Percentiles rank a stretch among this genome's conserved stretches.
phyloP scores from a whole-genome alignment of 2,797 vertebrate genomes.

The Chrysolophus pictus region DNA sequence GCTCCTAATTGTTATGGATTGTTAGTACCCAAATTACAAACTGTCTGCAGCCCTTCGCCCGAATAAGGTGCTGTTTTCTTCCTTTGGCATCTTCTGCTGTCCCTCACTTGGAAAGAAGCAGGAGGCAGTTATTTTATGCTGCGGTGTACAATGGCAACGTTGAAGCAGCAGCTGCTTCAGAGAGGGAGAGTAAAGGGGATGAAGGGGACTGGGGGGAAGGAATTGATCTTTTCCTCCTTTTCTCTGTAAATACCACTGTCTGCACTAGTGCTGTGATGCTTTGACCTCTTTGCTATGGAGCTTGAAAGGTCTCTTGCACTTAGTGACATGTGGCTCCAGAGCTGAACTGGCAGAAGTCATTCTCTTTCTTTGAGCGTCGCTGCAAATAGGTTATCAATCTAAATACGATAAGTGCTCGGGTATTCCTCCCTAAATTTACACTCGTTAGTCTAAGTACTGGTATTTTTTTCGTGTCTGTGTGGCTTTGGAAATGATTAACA shows the following conservation, averaged over 20 bases:
- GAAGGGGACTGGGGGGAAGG: not conserved
- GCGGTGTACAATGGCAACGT: conserved; percentile 9
- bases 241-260: conserved; percentile 50
- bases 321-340: conserved; percentile 62
- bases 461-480: not conserved
- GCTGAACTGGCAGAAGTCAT: conserved; percentile 29
- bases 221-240: conserved; percentile 52
- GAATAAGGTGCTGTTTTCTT: conserved; percentile 21
- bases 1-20: conserved; percentile 61
- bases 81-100: conserved; percentile 24
- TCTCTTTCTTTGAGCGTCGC: conserved; percentile 23
- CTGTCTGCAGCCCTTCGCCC: conserved; percentile 30
- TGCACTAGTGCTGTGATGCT: not conserved
- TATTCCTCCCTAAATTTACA: conserved; percentile 27
- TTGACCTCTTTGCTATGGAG: conserved; percentile 54
- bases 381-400: conserved; percentile 32
- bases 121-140: conserved; percentile 38
- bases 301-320: conserved; percentile 64
- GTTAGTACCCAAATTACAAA: conserved; percentile 62
- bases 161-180: conserved; percentile 29
- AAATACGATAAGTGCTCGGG: not conserved
- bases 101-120: not conserved
- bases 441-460: not conserved
- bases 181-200: not conserved
- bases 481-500: conserved; percentile 8